A percentile compares a stretch with the other conserved stretches of the same genome.
These are phyloP conservation scores for Pseudeuparius sepicola DNA, from an alignment of 2,888 invertebrate species.

Conservation along the genomic window DNA sequence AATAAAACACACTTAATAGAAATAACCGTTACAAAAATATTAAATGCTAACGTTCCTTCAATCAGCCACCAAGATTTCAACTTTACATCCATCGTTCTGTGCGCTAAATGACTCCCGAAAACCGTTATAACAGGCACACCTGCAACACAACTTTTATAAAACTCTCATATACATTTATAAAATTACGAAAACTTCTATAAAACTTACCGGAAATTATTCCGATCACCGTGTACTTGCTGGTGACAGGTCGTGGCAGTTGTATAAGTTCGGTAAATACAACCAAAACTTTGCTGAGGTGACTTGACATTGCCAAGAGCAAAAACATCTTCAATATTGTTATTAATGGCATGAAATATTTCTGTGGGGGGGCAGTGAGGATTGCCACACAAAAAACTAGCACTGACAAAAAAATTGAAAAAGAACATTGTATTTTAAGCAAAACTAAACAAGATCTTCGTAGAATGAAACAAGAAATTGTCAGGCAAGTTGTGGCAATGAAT, in stretches of 20 bases:
- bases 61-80: conserved; percentile 57
- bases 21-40: conserved; percentile 58
- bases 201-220: conserved; percentile 49
- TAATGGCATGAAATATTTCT: conserved; percentile 51
- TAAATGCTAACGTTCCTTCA: conserved; percentile 47
- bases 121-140: conserved; percentile 59
- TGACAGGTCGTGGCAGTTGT: conserved; percentile 43
- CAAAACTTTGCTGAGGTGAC: conserved; percentile 60
- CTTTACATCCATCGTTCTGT: conserved; percentile 49
- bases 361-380: conserved; percentile 40
- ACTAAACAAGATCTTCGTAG: conserved; percentile 46
- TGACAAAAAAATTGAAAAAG: conserved; percentile 57
- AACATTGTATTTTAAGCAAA: conserved; percentile 59
- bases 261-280: conserved; percentile 61
- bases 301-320: conserved; percentile 57
- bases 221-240: conserved; percentile 54
- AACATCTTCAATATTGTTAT: conserved; percentile 53
- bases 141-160: conserved; percentile 22
- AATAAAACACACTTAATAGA: conserved; percentile 58
- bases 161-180: not conserved
- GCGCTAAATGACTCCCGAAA: conserved; percentile 56
- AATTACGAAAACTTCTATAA: not conserved
- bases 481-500: conserved; percentile 40
- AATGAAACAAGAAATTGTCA: conserved; percentile 41
- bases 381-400: conserved; percentile 52